Evolutionary conservation across 2,113 vertebrate species (phyloP).

Genomic region (Gracilinanus agilis): DNA sequence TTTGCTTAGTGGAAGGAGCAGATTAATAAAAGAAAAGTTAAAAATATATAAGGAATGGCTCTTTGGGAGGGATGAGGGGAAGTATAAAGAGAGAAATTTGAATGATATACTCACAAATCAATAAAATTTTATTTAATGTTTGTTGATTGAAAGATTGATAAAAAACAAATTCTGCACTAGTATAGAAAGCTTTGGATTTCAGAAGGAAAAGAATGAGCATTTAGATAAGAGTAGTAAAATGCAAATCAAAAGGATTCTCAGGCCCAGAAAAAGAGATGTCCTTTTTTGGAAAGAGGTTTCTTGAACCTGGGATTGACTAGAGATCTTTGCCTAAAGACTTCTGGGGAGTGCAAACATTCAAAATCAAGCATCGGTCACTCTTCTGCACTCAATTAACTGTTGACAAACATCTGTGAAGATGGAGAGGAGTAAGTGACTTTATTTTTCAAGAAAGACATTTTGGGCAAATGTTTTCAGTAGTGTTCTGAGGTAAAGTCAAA

Average conservation of each 20-base stretch:
- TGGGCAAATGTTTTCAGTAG: not conserved
- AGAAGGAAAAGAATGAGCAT: conserved; percentile 26
- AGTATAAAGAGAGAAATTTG: not conserved
- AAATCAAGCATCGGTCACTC: not conserved
- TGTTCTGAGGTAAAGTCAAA: not conserved
- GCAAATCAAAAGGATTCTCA: not conserved
- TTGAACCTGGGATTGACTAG: conserved; percentile 9
- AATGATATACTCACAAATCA: not conserved
- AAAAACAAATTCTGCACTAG: conserved; percentile 7
- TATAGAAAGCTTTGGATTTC: conserved; percentile 17
- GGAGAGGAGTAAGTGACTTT: not conserved
- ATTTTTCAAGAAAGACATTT: not conserved
- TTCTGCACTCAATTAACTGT: not conserved
- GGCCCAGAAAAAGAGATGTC: not conserved
- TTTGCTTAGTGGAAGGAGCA: not conserved
- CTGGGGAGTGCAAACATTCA: not conserved
- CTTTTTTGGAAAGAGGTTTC: not conserved
- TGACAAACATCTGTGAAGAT: not conserved
- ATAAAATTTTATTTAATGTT: not conserved
- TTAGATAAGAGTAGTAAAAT: conserved; percentile 24
- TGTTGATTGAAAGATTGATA: not conserved
- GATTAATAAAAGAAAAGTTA: not conserved
- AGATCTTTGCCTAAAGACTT: conserved; percentile 1
- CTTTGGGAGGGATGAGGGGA: not conserved
- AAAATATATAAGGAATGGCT: not conserved